phyloP scores from a whole-genome alignment of 2,113 vertebrate species.

The Sapayoa aenigma region DNA sequence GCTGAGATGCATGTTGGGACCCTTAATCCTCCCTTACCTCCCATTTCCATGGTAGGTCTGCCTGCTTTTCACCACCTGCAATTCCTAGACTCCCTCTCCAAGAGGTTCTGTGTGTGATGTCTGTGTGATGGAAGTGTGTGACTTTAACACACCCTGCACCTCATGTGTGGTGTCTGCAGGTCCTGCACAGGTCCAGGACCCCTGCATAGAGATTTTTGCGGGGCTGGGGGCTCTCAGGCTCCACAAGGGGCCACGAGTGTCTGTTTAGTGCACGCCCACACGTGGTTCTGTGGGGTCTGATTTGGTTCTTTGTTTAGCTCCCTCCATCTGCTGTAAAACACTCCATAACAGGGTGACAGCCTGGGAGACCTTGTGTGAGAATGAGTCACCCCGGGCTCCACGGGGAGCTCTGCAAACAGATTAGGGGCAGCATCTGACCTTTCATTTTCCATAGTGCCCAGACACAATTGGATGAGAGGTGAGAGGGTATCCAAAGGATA shows the following conservation, averaged over 20 bases:
- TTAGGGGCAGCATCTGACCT: neutral
- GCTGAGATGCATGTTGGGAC: accelerated
- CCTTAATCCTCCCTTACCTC: neutral
- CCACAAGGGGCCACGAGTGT: accelerated
- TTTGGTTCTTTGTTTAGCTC: neutral
- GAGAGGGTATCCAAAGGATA: constrained; percentile 7
- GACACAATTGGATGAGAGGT: neutral
- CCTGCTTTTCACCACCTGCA: accelerated
- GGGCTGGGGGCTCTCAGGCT: neutral
- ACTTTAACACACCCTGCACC: neutral
- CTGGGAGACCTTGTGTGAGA: neutral
- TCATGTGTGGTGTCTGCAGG: neutral
- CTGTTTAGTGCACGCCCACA: accelerated
- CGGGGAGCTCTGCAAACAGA: neutral
- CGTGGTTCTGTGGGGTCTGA: neutral
- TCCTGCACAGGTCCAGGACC: accelerated
- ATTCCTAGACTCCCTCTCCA: neutral
- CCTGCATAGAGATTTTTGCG: accelerated
- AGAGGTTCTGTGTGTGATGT: accelerated
- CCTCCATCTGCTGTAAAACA: neutral
- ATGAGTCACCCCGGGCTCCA: neutral
- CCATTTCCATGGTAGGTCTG: neutral
- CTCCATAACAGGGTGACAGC: neutral
- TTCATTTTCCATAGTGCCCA: neutral
- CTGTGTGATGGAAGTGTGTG: neutral